Evolutionary conservation across 2,797 vertebrate species (phyloP).

Genomic region (Paguma larvata): DNA sequence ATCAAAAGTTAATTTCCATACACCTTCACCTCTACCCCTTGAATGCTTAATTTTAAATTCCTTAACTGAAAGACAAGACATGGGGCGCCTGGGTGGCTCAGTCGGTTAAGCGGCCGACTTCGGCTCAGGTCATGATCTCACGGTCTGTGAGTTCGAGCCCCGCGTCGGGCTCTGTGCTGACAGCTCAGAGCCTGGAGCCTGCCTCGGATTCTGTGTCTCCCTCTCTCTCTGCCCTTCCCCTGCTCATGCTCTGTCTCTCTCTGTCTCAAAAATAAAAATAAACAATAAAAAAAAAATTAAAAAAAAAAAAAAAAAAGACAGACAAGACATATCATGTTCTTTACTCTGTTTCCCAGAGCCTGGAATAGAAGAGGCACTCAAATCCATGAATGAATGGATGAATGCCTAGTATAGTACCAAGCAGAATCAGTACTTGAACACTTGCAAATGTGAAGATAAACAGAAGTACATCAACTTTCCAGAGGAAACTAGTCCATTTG

Average conservation of each 20-base stretch:
- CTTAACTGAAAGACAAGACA: neutral
- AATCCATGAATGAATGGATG: neutral
- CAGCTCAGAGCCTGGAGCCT: too few species aligned
- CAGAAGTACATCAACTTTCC: neutral
- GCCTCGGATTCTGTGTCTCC: too few species aligned
- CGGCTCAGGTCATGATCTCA: too few species aligned
- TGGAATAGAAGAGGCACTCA: conserved; percentile 14
- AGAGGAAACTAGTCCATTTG: neutral
- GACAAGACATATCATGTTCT: neutral
- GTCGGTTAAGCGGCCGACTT: too few species aligned
- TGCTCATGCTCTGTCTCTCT: too few species aligned
- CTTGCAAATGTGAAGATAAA: neutral
- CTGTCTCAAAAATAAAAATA: too few species aligned
- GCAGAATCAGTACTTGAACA: neutral
- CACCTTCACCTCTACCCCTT: neutral
- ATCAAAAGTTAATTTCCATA: conserved; percentile 27
- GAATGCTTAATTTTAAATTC: conserved; percentile 33
- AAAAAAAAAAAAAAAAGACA: too few species aligned
- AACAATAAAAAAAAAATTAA: too few species aligned
- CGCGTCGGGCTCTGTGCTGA: too few species aligned
- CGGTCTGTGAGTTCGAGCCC: too few species aligned
- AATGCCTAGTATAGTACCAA: neutral
- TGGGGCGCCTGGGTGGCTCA: too few species aligned
- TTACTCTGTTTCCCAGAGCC: conserved; percentile 20
- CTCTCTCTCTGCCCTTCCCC: too few species aligned